phyloP scores from a whole-genome alignment of 2,888 invertebrate species.

The Drosophila affinis region DNA sequence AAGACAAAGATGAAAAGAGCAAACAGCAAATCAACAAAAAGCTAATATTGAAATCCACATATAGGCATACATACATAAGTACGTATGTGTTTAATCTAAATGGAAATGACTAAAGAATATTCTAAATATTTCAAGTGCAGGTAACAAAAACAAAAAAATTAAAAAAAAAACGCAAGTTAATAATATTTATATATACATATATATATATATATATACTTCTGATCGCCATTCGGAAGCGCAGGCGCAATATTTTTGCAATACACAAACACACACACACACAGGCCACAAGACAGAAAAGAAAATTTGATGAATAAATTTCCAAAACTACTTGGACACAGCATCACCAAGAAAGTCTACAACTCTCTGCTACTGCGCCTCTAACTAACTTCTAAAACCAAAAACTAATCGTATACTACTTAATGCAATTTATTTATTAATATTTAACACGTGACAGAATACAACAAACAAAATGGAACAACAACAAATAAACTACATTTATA shows the following conservation, averaged over 20 bases:
- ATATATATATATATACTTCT: constrained; percentile 30
- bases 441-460: constrained; percentile 42
- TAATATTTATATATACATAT: constrained; percentile 44
- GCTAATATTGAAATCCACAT: constrained; percentile 34
- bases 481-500: constrained; percentile 49
- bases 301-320: constrained; percentile 41
- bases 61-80: constrained; percentile 6
- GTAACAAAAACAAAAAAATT: constrained; percentile 34
- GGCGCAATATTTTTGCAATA: constrained; percentile 66
- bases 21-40: constrained; percentile 29
- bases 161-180: constrained; percentile 44
- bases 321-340: constrained; percentile 41
- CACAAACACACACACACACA: constrained; percentile 25
- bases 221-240: constrained; percentile 45
- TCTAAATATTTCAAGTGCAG: constrained; percentile 59
- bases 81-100: constrained; percentile 36
- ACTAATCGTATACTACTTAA: constrained; percentile 68
- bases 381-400: constrained; percentile 51
- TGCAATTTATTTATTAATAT: constrained; percentile 67
- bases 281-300: constrained; percentile 42
- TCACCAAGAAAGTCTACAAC: constrained; percentile 44
- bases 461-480: constrained; percentile 29
- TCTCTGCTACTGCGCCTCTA: constrained; percentile 71
- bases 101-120: constrained; percentile 39
- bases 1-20: constrained; percentile 27